Percentiles rank a stretch among this genome's conserved stretches.
These are phyloP conservation scores for Turdus rufiventris DNA, from an alignment of 2,113 vertebrate species.

Conservation along the genomic window DNA sequence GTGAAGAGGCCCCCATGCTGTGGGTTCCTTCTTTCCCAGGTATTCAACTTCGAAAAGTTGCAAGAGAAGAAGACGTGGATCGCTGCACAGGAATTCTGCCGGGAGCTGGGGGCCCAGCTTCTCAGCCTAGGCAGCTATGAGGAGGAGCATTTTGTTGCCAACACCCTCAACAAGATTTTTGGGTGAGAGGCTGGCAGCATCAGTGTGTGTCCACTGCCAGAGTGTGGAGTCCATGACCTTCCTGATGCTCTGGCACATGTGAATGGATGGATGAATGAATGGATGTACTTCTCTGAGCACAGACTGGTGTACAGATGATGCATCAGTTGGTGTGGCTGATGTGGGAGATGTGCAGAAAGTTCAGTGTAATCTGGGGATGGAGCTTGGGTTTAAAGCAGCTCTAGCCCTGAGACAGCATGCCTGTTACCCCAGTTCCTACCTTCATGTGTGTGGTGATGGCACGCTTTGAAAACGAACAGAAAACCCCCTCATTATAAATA, in stretches of 20 bases:
- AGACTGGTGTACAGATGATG: neutral
- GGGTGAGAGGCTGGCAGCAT: constrained; percentile 73
- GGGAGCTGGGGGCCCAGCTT: constrained; percentile 84
- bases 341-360: neutral
- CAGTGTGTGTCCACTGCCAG: fast-evolving
- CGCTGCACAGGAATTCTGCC: constrained; percentile 84
- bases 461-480: neutral
- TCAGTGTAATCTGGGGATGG: neutral
- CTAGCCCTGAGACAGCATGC: fast-evolving
- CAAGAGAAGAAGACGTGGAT: constrained; percentile 89
- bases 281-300: neutral
- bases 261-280: neutral
- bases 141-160: constrained; percentile 87
- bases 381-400: neutral
- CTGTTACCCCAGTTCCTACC: neutral
- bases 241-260: neutral
- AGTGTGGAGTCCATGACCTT: neutral
- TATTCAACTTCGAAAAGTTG: constrained; percentile 82
- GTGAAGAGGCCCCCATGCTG: neutral
- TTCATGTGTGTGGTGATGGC: neutral
- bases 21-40: constrained; percentile 62
- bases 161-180: constrained; percentile 87
- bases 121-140: constrained; percentile 85
- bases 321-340: neutral
- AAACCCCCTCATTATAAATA: neutral